Evolutionary conservation across 2,113 vertebrate genomes (phyloP), one percentile per base, ranked within the genome.

Genomic region (Epinephelus fuscoguttatus): DNA sequence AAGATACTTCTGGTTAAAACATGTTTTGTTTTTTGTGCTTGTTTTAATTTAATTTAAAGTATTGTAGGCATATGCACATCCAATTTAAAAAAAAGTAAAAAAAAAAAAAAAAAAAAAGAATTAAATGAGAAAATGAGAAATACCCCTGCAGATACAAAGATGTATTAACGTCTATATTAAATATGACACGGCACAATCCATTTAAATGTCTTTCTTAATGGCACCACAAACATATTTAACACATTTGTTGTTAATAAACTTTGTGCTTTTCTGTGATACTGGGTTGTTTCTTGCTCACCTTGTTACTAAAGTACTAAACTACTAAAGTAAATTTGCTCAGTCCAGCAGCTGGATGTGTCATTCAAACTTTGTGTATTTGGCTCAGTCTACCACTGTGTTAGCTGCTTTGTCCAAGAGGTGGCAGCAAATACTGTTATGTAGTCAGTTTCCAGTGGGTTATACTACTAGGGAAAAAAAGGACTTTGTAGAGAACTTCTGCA

Each of bases 371-470:
- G 25, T 40, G 0, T 0, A 7, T 9, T 50, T 17, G n/a, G 59
- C 23, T 40, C 14, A 19, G 11, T 62, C 57, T 9, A 13, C 4
- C 1, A 13, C 1, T 73, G 56, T 59, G 18, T 1, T 77, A 15
- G 0, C 19, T 3, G 2, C 2, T 75, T 61, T 61, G 17, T 64
- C 87, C 92, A 84, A 0, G 42, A 79, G 91, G 81, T 37, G 91
- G 89, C 84, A 92, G 86, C 74, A 90, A 17, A 56, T 17, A n/a
- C 62, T 72, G 0, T 3, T 1, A 6, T 37, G 33, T 37, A 6
- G 33, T 37, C 14, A 6, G 1, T 23, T 68, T 80, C 27, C 15
- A 59, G n/a, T 49, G n/a, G 15, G 1, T 52, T 27, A 33, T 70
- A 68, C 23, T 64, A 25, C 0, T 23, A 18, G 0, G 25, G 15